phyloP scores from a whole-genome alignment of 2,888 invertebrate species.

The Lithophane socia region DNA sequence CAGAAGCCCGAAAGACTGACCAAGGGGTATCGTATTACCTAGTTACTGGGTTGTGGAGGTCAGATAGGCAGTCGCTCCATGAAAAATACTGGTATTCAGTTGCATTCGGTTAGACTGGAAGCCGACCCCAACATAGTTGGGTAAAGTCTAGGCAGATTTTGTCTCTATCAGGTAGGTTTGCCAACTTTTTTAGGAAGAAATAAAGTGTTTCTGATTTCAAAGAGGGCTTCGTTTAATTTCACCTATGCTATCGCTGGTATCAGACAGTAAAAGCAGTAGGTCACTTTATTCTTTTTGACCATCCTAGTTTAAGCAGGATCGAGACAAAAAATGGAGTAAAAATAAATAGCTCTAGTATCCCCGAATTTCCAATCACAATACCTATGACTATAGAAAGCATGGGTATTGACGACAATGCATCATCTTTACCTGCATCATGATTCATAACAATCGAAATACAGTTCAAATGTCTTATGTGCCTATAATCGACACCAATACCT shows the following conservation, averaged over 20 bases:
- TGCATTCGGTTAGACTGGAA: no score
- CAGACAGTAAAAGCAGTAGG: no score
- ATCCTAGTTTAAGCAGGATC: background rate
- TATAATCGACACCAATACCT: conserved; percentile 5
- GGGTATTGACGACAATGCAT: background rate
- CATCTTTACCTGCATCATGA: background rate
- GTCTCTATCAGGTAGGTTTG: background rate
- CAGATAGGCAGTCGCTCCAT: no score
- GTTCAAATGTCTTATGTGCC: conserved; percentile 17
- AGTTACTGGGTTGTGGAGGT: no score
- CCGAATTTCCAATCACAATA: background rate
- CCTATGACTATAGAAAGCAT: background rate
- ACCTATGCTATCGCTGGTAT: background rate
- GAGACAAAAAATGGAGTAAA: background rate
- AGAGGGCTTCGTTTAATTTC: background rate
- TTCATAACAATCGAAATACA: conserved; percentile 4
- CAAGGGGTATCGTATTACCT: no score
- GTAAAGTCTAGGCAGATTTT: no score
- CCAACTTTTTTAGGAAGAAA: no score
- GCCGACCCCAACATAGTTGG: no score
- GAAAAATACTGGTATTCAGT: no score
- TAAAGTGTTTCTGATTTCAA: no score
- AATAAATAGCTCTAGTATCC: no score
- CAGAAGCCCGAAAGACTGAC: no score
- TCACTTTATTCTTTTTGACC: background rate